Percentiles rank a stretch among this genome's conserved stretches.
Conservation (phyloP, 2,888 invertebrate genomes). For the Callosobruchus maculatus region DNA sequence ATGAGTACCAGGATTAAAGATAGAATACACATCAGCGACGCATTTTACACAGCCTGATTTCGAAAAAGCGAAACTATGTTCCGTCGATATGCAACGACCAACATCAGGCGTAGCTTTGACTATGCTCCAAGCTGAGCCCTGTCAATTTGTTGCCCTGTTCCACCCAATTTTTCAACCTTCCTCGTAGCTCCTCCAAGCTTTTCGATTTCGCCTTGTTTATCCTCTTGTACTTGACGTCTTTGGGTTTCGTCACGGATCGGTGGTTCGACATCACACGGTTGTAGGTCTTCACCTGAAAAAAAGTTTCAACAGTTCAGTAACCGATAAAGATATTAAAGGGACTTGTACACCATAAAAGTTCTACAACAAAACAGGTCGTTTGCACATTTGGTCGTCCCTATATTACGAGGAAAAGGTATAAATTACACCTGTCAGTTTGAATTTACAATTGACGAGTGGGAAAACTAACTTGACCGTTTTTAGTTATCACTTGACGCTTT, state of each 20-base stretch:
- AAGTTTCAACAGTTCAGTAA: not conserved
- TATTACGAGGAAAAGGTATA: too few relatives aligned
- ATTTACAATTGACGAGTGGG: too few relatives aligned
- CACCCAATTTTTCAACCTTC: constrained; percentile 80
- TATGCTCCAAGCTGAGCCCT: constrained; percentile 65
- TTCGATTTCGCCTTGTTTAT: constrained; percentile 89
- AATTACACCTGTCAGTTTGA: too few relatives aligned
- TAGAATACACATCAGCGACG: not conserved
- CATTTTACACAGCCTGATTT: not conserved
- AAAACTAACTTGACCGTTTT: too few relatives aligned
- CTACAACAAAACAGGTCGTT: too few relatives aligned
- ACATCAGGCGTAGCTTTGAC: constrained; percentile 47
- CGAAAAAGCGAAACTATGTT: not conserved
- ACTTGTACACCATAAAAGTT: too few relatives aligned
- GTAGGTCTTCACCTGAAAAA: constrained; percentile 38
- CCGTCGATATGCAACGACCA: not conserved
- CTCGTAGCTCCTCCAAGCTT: constrained; percentile 79
- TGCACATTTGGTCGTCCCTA: too few relatives aligned
- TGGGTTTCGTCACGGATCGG: constrained; percentile 83
- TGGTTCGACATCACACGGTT: constrained; percentile 89
- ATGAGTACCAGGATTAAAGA: too few relatives aligned
- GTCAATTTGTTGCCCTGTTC: constrained; percentile 72
- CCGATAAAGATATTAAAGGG: too few relatives aligned
- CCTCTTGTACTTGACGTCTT: constrained; percentile 87
- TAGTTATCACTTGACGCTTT: too few relatives aligned